Evolutionary conservation across 1,140 invertebrate species (phyloP).

Genomic region (Trinorchestia longiramus): DNA sequence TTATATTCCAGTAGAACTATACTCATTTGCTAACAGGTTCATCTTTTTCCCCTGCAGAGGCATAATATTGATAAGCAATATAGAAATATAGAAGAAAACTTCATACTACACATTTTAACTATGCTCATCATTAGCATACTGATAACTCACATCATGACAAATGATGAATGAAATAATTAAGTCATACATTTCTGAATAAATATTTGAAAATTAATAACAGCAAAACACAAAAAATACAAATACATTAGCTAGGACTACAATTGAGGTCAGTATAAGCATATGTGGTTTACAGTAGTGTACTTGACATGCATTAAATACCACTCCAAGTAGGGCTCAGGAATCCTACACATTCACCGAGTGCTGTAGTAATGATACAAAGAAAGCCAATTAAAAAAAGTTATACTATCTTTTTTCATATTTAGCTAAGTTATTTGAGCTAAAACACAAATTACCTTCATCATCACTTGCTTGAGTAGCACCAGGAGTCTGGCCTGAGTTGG

Average conservation of each 20-base stretch:
- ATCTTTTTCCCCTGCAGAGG: too few relatives aligned
- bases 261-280: neutral
- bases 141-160: neutral
- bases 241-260: neutral
- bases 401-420: neutral
- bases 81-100: too few relatives aligned
- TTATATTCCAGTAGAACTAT: too few relatives aligned
- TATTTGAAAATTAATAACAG: neutral
- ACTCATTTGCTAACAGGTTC: too few relatives aligned
- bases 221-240: neutral
- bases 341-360: too few relatives aligned
- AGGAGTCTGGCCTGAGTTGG: neutral
- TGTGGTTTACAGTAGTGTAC: neutral
- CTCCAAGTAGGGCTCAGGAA: too few relatives aligned
- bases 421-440: neutral
- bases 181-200: neutral
- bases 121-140: too few relatives aligned
- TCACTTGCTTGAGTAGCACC: neutral
- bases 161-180: neutral
- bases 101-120: too few relatives aligned
- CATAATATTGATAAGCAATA: neutral
- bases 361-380: neutral
- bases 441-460: neutral
- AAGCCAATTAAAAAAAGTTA: neutral
- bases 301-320: neutral